A percentile compares a stretch with the other conserved stretches of the same genome.
Evolutionary conservation across 2,888 invertebrate genomes (phyloP).

Genomic region (Archips xylosteana): DNA sequence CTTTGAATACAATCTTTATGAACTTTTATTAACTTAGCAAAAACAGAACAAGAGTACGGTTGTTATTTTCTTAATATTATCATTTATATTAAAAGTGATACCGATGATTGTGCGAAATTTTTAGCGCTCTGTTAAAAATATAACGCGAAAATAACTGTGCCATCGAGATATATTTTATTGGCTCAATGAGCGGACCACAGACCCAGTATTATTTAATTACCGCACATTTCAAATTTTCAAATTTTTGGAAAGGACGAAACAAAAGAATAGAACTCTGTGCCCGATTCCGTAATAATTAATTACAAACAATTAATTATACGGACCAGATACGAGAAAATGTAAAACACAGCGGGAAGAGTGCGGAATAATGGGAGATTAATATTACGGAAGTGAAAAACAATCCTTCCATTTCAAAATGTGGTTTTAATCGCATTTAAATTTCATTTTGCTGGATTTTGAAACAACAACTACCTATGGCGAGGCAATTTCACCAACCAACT

Average conservation of each 20-base stretch:
- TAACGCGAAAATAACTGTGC: not conserved
- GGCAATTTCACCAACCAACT: not conserved
- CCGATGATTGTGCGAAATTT: not conserved
- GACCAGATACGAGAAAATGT: constrained; percentile 6
- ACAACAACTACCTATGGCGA: too few relatives aligned
- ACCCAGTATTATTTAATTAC: not conserved
- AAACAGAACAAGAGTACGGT: too few relatives aligned
- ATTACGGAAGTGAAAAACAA: constrained; percentile 6
- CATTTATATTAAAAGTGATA: not conserved
- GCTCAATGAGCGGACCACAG: not conserved
- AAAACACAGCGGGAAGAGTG: not conserved
- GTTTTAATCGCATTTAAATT: not conserved
- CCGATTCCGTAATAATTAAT: constrained; percentile 2
- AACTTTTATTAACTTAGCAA: too few relatives aligned
- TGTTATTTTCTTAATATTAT: too few relatives aligned
- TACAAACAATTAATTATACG: constrained; percentile 28
- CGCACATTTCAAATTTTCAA: not conserved
- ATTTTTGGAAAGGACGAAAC: not conserved
- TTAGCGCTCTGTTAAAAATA: not conserved
- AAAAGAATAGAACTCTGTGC: not conserved
- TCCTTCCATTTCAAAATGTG: not conserved
- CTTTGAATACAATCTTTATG: too few relatives aligned
- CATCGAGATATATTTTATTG: not conserved
- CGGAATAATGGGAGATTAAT: not conserved
- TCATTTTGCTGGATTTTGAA: not conserved